Conservation (phyloP, 2,888 invertebrate genomes). For the Myathropa florea region DNA sequence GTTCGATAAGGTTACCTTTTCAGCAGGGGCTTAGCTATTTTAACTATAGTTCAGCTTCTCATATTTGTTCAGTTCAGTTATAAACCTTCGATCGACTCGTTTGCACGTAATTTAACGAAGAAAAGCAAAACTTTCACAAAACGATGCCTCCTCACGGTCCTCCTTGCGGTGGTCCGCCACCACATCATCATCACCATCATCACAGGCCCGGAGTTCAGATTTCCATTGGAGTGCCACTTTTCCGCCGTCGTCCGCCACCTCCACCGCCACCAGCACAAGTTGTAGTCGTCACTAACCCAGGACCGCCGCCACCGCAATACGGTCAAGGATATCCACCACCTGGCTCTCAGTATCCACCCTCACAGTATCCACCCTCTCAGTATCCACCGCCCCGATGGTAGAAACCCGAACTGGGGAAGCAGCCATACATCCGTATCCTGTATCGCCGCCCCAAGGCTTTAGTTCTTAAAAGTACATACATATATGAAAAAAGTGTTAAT, state of each 20-base stretch:
- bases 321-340: conserved; percentile 54
- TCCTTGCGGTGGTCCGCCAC: conserved; percentile 27
- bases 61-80: conserved; percentile 29
- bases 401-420: not conserved
- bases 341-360: conserved; percentile 21
- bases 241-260: conserved; percentile 57
- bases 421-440: not conserved
- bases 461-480: not conserved
- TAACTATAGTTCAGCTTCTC: not conserved
- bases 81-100: conserved; percentile 12
- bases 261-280: conserved; percentile 54
- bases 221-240: conserved; percentile 34
- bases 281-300: conserved; percentile 59
- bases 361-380: not conserved
- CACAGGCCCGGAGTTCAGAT: conserved; percentile 49
- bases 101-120: conserved; percentile 9
- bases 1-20: conserved; percentile 19
- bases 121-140: not conserved
- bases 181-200: conserved; percentile 49
- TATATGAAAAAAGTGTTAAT: conserved; percentile 8
- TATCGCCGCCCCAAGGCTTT: not conserved
- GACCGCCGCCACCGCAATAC: conserved; percentile 46
- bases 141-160: conserved; percentile 62
- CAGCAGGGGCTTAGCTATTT: conserved; percentile 4
- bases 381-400: conserved; percentile 58